These are phyloP conservation scores for Pluvialis apricaria DNA, from an alignment of 2,113 vertebrate genomes.

Conservation along the genomic window DNA sequence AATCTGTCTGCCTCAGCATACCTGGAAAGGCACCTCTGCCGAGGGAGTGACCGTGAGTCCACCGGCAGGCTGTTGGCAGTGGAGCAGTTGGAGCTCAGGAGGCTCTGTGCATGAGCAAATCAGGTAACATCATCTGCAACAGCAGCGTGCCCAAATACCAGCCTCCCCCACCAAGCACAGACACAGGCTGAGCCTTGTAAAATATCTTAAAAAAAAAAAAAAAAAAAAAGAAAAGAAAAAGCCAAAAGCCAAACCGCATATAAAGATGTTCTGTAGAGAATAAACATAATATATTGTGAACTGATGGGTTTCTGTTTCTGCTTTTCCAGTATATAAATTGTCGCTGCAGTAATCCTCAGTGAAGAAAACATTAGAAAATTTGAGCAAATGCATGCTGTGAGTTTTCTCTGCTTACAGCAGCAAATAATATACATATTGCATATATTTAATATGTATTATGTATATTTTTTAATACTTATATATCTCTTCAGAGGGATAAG, in stretches of 20 bases:
- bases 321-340: neutral
- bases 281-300: neutral
- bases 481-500: neutral
- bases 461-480: neutral
- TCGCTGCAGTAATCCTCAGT: neutral
- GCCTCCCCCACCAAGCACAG: neutral
- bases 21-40: neutral
- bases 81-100: neutral
- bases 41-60: neutral
- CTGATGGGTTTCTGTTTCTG: neutral
- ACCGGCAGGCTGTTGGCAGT: neutral
- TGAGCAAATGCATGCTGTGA: neutral
- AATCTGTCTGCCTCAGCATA: neutral
- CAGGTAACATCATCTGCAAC: neutral
- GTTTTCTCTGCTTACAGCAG: neutral
- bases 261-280: neutral
- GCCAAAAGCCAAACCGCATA: accelerated
- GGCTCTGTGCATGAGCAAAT: neutral
- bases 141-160: neutral
- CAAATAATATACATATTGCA: neutral
- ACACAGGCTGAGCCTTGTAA: neutral
- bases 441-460: neutral
- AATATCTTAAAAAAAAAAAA: neutral
- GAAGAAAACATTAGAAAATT: neutral
- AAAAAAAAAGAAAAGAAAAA: neutral